Evolutionary conservation across 92 coral and sea anemone species (phyloP).

Genomic region (Heteractis magnifica): DNA sequence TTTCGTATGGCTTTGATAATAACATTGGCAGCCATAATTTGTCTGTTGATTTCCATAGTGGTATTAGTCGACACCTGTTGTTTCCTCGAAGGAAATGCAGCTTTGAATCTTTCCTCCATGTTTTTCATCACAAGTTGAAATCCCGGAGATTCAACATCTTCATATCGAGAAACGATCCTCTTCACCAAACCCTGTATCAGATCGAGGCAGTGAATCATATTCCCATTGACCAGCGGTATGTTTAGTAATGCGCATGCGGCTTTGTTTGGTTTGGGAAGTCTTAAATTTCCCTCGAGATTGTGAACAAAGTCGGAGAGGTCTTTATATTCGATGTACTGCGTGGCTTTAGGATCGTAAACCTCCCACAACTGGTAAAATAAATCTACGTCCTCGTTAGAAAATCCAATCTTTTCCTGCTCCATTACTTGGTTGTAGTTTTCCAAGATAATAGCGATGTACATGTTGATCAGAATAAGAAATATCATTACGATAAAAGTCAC

Average conservation of each 20-base stretch:
- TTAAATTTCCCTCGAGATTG: slow-evolving; percentile 74
- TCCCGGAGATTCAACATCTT: slow-evolving; percentile 67
- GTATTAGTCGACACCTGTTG: slow-evolving; percentile 66
- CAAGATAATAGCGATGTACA: slow-evolving; percentile 92
- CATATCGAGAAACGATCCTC: slow-evolving; percentile 76
- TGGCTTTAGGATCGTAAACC: slow-evolving; percentile 79
- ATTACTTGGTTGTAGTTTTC: slow-evolving; percentile 90
- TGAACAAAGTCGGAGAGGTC: slow-evolving; percentile 88
- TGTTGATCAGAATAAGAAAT: slow-evolving; percentile 87
- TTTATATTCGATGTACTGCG: slow-evolving; percentile 76
- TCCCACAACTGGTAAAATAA: slow-evolving; percentile 89
- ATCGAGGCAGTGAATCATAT: slow-evolving; percentile 83
- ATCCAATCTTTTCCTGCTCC: slow-evolving; percentile 95
- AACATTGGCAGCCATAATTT: slow-evolving; percentile 64
- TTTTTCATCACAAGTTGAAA: slow-evolving; percentile 78
- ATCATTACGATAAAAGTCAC: slow-evolving; percentile 74
- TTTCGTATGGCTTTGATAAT: slow-evolving; percentile 73
- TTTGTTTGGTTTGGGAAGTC: slow-evolving; percentile 77
- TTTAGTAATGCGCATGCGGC: slow-evolving; percentile 92
- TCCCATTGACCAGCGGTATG: slow-evolving; percentile 80
- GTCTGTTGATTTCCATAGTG: slow-evolving; percentile 65
- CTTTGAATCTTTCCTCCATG: slow-evolving; percentile 83
- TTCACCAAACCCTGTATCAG: slow-evolving; percentile 88
- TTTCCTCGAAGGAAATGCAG: slow-evolving; percentile 77
- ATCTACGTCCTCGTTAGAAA: slow-evolving; percentile 88